These are phyloP conservation scores for Dasysyrphus tricinctus DNA, from an alignment of 2,888 invertebrate genomes.

Conservation along the genomic window DNA sequence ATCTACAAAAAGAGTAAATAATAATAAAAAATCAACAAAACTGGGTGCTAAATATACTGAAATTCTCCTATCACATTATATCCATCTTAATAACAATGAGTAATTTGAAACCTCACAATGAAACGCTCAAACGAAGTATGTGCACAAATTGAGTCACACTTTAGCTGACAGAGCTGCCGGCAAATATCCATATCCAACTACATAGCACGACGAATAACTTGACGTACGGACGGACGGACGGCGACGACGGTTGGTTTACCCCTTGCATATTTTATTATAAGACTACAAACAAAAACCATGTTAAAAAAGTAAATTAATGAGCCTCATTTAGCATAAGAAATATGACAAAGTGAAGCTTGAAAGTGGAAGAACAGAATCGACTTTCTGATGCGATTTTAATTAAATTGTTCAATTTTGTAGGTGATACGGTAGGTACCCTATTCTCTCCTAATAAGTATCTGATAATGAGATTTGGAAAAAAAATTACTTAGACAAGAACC, in stretches of 20 bases:
- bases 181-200: background rate
- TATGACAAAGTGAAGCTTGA: background rate
- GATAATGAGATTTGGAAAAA: constrained; percentile 42
- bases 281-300: background rate
- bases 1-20: constrained; percentile 1
- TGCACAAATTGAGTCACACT: constrained; percentile 67
- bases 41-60: constrained; percentile 56
- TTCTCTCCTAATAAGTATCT: constrained; percentile 43
- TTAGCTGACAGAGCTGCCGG: constrained; percentile 3
- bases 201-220: background rate
- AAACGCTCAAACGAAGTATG: constrained; percentile 29
- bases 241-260: no score
- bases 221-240: background rate
- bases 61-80: constrained; percentile 57
- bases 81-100: constrained; percentile 60
- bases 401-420: constrained; percentile 27
- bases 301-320: constrained; percentile 24
- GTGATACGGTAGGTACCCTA: constrained; percentile 3
- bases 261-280: background rate
- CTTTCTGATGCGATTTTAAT: constrained; percentile 33
- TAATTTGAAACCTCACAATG: constrained; percentile 53
- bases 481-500: constrained; percentile 22
- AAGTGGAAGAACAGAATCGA: background rate
- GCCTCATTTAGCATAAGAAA: constrained; percentile 2
- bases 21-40: constrained; percentile 24